Base-by-base conservation (phyloP, 2,888 invertebrate species). In the Rotaria magnacalcarata region DNA sequence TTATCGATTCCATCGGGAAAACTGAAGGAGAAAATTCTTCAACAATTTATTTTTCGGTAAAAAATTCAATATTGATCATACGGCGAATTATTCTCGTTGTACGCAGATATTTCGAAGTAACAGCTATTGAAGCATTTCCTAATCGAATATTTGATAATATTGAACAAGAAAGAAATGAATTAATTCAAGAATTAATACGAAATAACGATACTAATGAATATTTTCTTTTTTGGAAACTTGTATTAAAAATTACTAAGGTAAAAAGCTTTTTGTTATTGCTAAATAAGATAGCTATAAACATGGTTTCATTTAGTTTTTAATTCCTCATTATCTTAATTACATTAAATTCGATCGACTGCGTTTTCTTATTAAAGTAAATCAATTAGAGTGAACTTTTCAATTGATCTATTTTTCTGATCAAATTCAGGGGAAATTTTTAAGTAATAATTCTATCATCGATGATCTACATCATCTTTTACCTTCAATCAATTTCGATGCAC, bases 301-400 rank as follows among this genome's bases (percentile, higher is more conserved):
- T 80, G 4, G 0, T 80, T 14, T 43, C n/a, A n/a, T 80, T 24
- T 10, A 80, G 80, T 47, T n/a, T 10, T 47, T 80, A 47, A 24
- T n/a, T 10, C 47, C 80, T 11, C 14, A 80, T 80, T 80, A 16
- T 24, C 21, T 80, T 10, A 80, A 80, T n/a, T 80, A 47, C 34
- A 80, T 80, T 16, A 80, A 47, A 80, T 80, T 80, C 43, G 80
- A 80, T 80, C 80, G 80, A 80, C n/a, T 80, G 10, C 80, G 80
- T n/a, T 80, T 47, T 80, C n/a, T 47, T 47, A 41, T n/a, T 24
- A 24, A 80, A 47, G 80, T 80, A 47, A 14, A 14, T 50, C 50
- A 50, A 14, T 50, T 34, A 34, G 1, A 34, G 34, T 34, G 34
- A 34, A 34, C 34, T 34, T 34, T 34, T 34, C 34, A 34, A 34